These are phyloP conservation scores for Sylvia atricapilla DNA, from an alignment of 2,113 vertebrate species.

Conservation along the genomic window DNA sequence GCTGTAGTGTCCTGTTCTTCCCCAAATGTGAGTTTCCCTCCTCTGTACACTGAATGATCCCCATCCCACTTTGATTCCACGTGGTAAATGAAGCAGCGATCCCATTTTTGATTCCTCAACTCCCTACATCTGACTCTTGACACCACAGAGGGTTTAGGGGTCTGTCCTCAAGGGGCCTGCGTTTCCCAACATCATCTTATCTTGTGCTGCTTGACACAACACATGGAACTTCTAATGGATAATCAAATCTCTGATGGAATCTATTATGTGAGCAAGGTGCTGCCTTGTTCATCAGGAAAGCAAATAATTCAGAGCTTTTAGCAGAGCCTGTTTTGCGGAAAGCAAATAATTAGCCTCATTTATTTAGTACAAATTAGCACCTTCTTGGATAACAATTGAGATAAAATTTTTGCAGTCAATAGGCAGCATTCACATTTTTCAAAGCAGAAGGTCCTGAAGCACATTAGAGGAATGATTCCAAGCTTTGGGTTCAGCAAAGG, in stretches of 20 bases:
- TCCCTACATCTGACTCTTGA: accelerated
- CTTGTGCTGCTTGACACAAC: not conserved
- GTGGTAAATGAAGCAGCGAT: not conserved
- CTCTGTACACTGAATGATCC: not conserved
- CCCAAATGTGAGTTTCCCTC: not conserved
- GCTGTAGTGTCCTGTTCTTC: not conserved
- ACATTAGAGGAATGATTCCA: not conserved
- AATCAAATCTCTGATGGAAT: not conserved
- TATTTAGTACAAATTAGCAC: not conserved
- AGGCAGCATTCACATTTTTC: not conserved
- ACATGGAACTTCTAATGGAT: not conserved
- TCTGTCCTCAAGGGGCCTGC: not conserved
- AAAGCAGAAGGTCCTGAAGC: not conserved
- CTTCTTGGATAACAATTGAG: not conserved
- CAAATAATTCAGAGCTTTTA: conserved; percentile 1
- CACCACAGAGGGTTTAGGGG: not conserved
- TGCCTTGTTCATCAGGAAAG: not conserved
- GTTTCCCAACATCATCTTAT: not conserved
- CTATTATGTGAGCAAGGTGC: not conserved
- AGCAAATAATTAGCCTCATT: conserved; percentile 2
- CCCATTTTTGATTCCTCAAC: not conserved
- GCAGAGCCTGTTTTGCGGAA: not conserved
- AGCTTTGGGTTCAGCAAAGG: not conserved
- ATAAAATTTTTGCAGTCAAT: not conserved
- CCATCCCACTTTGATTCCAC: not conserved